phyloP scores from a whole-genome alignment of 1,140 invertebrate genomes.

The Pseudomyrmex sp. region DNA sequence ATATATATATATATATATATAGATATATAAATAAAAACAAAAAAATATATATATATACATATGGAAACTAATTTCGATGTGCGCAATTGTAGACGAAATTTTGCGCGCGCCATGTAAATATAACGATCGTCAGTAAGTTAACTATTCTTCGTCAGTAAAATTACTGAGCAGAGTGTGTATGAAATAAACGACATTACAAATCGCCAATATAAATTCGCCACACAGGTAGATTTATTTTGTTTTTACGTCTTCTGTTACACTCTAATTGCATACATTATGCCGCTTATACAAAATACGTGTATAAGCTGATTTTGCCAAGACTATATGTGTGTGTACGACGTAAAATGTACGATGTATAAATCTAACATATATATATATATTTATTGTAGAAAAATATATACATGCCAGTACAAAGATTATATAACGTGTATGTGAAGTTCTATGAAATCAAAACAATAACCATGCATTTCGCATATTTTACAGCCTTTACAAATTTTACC shows the following conservation, averaged over 20 bases:
- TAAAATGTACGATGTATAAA: not conserved
- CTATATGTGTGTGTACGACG: not conserved
- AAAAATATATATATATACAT: slow-evolving; percentile 75
- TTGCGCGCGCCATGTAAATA: slow-evolving; percentile 75
- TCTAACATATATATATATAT: slow-evolving; percentile 1
- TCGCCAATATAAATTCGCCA: not conserved
- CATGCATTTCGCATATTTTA: not conserved
- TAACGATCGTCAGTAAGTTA: slow-evolving; percentile 23
- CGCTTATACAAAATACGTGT: not conserved
- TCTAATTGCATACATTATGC: no score
- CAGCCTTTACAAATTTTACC: not conserved
- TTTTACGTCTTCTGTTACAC: not conserved
- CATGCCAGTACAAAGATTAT: slow-evolving; percentile 19
- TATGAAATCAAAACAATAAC: slow-evolving; percentile 35
- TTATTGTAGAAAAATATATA: slow-evolving; percentile 1
- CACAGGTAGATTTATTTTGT: not conserved
- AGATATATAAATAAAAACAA: slow-evolving; percentile 74
- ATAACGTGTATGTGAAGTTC: not conserved
- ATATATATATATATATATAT: slow-evolving; percentile 78
- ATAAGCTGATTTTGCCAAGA: slow-evolving; percentile 12
- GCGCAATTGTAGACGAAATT: slow-evolving; percentile 58
- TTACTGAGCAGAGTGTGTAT: slow-evolving; percentile 66
- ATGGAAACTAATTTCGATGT: slow-evolving; percentile 72
- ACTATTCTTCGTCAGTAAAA: slow-evolving; percentile 68
- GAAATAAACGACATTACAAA: slow-evolving; percentile 51